A percentile compares a stretch with the other conserved stretches of the same genome.
phyloP scores from a whole-genome alignment of 2,888 invertebrate species.

The Scaptomyza flava region DNA sequence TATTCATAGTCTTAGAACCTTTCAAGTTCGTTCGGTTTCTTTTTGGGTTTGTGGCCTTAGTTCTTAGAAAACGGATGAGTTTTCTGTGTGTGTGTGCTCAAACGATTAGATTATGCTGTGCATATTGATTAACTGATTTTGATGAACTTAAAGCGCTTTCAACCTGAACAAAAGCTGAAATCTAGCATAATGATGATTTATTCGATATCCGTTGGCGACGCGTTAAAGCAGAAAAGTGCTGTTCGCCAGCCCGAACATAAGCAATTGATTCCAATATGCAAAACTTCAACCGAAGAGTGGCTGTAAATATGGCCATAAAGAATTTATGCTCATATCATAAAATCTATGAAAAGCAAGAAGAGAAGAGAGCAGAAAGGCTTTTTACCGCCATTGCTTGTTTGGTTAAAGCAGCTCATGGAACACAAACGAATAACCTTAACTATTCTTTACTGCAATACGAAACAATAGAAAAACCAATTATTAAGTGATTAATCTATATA shows the following conservation, averaged over 20 bases:
- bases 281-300: background rate
- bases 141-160: constrained; percentile 34
- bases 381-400: background rate
- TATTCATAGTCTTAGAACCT: constrained; percentile 3
- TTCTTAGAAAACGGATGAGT: constrained; percentile 7
- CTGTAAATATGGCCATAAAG: constrained; percentile 2
- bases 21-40: background rate
- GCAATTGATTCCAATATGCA: constrained; percentile 12
- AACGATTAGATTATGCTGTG: constrained; percentile 29
- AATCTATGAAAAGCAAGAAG: background rate
- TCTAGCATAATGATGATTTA: constrained; percentile 33
- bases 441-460: background rate
- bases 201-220: constrained; percentile 7
- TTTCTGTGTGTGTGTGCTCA: constrained; percentile 25
- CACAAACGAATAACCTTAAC: background rate
- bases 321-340: background rate
- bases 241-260: constrained; percentile 12
- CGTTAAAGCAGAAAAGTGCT: constrained; percentile 34
- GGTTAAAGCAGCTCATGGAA: background rate
- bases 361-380: background rate
- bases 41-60: background rate
- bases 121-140: constrained; percentile 50
- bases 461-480: background rate
- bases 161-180: constrained; percentile 42
- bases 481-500: no score